These are phyloP conservation scores for Sarcophaga variegata DNA, from an alignment of 2,888 invertebrate genomes.

Conservation along the genomic window DNA sequence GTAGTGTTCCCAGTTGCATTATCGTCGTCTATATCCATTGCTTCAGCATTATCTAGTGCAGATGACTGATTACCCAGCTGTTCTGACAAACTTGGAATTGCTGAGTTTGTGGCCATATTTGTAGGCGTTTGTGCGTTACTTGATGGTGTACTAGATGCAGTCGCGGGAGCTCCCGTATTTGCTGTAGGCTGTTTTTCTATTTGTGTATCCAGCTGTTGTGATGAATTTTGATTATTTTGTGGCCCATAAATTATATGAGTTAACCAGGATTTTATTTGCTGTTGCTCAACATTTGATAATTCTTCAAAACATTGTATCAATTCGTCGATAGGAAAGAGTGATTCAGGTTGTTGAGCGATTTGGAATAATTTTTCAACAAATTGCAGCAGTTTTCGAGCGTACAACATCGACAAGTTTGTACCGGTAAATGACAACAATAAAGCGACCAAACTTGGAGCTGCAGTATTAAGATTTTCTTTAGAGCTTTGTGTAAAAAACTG, in stretches of 20 bases:
- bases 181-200: constrained; percentile 64
- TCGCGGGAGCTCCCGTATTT: constrained; percentile 62
- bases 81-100: constrained; percentile 81
- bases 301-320: constrained; percentile 87
- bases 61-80: constrained; percentile 77
- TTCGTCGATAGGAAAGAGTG: constrained; percentile 85
- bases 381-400: constrained; percentile 89
- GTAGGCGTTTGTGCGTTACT: constrained; percentile 83
- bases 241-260: constrained; percentile 86
- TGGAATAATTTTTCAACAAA: constrained; percentile 90
- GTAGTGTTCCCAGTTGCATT: constrained; percentile 73
- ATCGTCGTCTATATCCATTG: constrained; percentile 82
- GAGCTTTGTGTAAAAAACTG: constrained; percentile 87
- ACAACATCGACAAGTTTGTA: constrained; percentile 87
- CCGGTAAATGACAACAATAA: constrained; percentile 91
- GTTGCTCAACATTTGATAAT: constrained; percentile 85
- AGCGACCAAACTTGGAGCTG: constrained; percentile 86
- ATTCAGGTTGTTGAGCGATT: constrained; percentile 85
- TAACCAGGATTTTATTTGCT: constrained; percentile 86
- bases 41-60: constrained; percentile 76
- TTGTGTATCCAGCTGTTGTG: constrained; percentile 66
- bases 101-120: constrained; percentile 82
- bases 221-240: constrained; percentile 70
- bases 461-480: constrained; percentile 72
- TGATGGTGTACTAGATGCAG: constrained; percentile 81